phyloP scores from a whole-genome alignment of 2,113 vertebrate species.

The Tetrax tetrax region DNA sequence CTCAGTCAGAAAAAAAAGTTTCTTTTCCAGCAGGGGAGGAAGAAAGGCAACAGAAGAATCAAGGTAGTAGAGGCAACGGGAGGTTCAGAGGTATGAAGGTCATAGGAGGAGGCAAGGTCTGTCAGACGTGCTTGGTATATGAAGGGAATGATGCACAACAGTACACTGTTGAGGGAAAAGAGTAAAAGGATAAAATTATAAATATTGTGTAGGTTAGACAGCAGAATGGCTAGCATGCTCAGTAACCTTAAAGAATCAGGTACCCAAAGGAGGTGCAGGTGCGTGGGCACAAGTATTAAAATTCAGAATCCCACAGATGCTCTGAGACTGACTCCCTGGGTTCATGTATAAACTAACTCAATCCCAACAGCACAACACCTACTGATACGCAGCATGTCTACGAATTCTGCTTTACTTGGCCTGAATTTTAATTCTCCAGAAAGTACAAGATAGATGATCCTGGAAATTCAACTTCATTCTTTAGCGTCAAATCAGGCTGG shows the following conservation, averaged over 20 bases:
- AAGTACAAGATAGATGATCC: background rate
- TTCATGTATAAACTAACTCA: background rate
- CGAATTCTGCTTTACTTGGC: background rate
- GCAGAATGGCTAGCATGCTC: background rate
- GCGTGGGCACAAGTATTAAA: background rate
- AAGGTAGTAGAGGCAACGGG: slow-evolving; percentile 63
- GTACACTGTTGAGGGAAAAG: slow-evolving; percentile 83
- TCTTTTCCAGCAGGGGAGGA: slow-evolving; percentile 37
- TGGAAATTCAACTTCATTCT: background rate
- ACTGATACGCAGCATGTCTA: background rate
- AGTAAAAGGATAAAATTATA: slow-evolving; percentile 62
- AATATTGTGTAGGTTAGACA: background rate
- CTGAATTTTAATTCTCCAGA: background rate
- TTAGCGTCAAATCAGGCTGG: background rate
- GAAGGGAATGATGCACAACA: slow-evolving; percentile 92
- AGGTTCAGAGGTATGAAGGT: slow-evolving; percentile 65
- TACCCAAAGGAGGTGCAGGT: background rate
- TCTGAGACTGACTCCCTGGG: background rate
- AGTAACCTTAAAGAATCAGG: background rate
- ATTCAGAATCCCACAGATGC: background rate
- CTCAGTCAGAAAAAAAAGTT: slow-evolving; percentile 4
- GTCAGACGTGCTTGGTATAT: slow-evolving; percentile 84
- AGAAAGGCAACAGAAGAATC: slow-evolving; percentile 53
- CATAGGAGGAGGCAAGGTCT: slow-evolving; percentile 65
- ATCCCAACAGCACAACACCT: background rate